Percentiles rank a stretch among this genome's conserved stretches.
Conservation (phyloP, 2,888 invertebrate genomes). For the Ichneumoninae sp. region DNA sequence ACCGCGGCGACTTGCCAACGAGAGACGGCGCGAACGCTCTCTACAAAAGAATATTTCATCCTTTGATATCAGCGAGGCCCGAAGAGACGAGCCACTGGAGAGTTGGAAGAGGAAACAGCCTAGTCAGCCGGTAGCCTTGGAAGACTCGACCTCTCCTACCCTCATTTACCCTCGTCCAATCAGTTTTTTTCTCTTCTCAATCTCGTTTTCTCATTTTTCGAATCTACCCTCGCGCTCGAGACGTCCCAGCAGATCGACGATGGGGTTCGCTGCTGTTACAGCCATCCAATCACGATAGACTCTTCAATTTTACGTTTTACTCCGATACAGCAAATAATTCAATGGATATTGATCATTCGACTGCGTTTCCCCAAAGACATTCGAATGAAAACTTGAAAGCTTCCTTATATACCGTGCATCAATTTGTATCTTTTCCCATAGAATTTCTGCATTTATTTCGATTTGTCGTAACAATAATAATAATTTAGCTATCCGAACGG, state of each 20-base stretch:
- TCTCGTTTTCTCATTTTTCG: slow-evolving; percentile 7
- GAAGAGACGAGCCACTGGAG: slow-evolving; percentile 3
- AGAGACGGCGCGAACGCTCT: neutral
- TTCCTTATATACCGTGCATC: too few relatives aligned
- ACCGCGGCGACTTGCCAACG: slow-evolving; percentile 3
- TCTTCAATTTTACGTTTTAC: neutral
- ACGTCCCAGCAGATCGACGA: slow-evolving; percentile 35
- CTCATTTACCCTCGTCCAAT: slow-evolving; percentile 38
- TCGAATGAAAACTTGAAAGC: neutral
- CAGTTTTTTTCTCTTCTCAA: neutral
- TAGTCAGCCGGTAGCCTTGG: slow-evolving; percentile 16
- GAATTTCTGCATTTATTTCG: too few relatives aligned
- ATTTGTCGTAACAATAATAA: too few relatives aligned
- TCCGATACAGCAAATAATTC: neutral
- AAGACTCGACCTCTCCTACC: slow-evolving; percentile 32
- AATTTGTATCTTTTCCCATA: too few relatives aligned
- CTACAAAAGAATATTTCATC: slow-evolving; percentile 21
- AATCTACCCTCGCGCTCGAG: neutral
- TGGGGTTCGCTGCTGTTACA: slow-evolving; percentile 17
- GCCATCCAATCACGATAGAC: neutral
- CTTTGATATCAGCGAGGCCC: neutral
- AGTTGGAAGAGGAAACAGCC: neutral
- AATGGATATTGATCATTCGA: neutral
- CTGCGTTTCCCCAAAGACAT: neutral
- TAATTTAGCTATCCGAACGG: neutral